Conservation (phyloP, 53 echinoderm and acorn worm species). For the Astropecten irregularis region DNA sequence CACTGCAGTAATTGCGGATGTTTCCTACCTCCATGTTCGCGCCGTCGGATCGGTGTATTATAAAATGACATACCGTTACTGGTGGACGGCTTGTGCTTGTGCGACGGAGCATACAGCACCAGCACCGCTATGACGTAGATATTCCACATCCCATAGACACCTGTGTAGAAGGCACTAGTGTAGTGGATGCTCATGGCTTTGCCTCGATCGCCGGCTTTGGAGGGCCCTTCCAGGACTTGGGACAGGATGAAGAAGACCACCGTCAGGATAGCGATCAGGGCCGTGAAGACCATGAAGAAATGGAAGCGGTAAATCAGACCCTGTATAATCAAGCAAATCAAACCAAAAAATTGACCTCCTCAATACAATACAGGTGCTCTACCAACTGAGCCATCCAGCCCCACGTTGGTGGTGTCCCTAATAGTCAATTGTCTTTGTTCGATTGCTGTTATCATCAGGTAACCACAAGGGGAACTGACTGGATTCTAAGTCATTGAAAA, state of each 20-base stretch:
- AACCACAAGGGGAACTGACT: no score
- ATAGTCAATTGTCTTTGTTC: no score
- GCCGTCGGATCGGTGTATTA: no score
- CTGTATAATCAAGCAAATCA: no score
- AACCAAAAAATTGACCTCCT: no score
- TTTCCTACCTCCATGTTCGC: no score
- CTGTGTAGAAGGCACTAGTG: slow-evolving; percentile 98
- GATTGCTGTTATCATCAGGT: no score
- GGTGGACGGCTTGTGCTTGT: slow-evolving; percentile 69
- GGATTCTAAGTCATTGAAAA: no score
- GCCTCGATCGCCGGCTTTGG: slow-evolving; percentile 72
- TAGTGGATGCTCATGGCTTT: slow-evolving; percentile 62
- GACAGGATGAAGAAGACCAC: slow-evolving; percentile 94
- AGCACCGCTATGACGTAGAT: slow-evolving; percentile 94
- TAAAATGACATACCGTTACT: slow-evolving; percentile 73
- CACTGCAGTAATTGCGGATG: no score
- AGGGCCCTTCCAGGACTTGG: slow-evolving; percentile 87
- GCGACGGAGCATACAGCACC: slow-evolving; percentile 93
- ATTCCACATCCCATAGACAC: slow-evolving; percentile 99
- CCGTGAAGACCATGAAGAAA: slow-evolving; percentile 98
- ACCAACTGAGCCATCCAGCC: no score
- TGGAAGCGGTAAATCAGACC: slow-evolving; percentile 96
- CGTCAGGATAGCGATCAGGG: slow-evolving; percentile 89
- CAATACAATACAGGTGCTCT: no score
- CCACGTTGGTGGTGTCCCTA: no score